Base-by-base conservation (phyloP, 2,888 invertebrate genomes). In the Corythucha ciliata region DNA sequence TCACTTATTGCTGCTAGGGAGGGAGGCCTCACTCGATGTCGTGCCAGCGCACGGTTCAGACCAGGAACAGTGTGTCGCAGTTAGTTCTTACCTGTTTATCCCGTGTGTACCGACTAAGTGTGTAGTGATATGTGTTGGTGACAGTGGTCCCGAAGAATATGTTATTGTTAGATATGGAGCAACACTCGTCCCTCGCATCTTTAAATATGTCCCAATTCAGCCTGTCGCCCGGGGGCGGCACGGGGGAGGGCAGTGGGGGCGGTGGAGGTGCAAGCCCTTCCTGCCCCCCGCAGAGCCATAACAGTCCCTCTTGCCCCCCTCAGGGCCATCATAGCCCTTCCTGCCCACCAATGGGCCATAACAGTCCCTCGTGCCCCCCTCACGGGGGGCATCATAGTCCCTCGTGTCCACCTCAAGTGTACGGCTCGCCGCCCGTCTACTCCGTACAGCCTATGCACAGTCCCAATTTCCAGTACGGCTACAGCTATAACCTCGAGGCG, bases 91-190 rank as follows among this genome's bases (percentile, higher is more conserved):
- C 8, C n/a, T n/a, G n/a, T n/a, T 29, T 29, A 16, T 44, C 14
- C 20, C 22, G 45, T 24, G 24, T 24, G 45, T 45, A 22, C 20
- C 29, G 32, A 21, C 20, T 21, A 5, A n/a, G 16, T 32, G 29
- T 45, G 29, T 10, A 21, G 47, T 47, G 47, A 25, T 22, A 47
- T 47, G 47, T 47, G 47, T 36, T 36, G 34, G 47, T 47, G 34
- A 22, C 45, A 45, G 41, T 41, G 49, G 44, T 32, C 45, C n/a
- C n/a, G n/a, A 33, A 53, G 56, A 57, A 74, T 73, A 81, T 81
- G 81, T 78, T 81, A 79, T 79, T n/a, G n/a, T n/a, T 81, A 74
- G 80, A 81, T 72, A 88, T 88, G 88, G 87, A 88, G 74, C 85
- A 83, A 52, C 62, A 63, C 54, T 59, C 63, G 20, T 80, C 83